phyloP scores from a whole-genome alignment of 2,888 invertebrate genomes.

The Antheraea assamensis region DNA sequence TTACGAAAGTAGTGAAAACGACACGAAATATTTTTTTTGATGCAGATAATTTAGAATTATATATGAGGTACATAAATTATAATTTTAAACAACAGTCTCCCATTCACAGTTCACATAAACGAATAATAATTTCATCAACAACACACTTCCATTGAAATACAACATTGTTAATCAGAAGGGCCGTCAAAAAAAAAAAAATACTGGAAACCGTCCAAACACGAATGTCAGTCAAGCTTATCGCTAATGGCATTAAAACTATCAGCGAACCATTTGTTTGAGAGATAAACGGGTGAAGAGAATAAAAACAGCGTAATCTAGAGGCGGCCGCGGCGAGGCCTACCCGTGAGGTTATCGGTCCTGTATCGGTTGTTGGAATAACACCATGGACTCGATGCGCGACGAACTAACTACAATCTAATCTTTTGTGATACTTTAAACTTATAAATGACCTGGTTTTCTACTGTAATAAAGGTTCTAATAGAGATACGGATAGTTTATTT shows the following conservation, averaged over 20 bases:
- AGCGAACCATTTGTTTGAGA: slow-evolving; percentile 37
- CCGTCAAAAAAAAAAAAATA: slow-evolving; percentile 25
- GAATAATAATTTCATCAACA: slow-evolving; percentile 6
- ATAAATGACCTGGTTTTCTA: not conserved
- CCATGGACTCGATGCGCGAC: slow-evolving; percentile 10
- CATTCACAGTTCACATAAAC: not conserved
- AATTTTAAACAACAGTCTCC: not conserved
- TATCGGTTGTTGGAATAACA: slow-evolving; percentile 25
- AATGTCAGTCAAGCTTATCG: slow-evolving; percentile 47
- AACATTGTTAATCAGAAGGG: slow-evolving; percentile 17
- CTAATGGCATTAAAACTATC: slow-evolving; percentile 49
- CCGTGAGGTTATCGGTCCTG: slow-evolving; percentile 47
- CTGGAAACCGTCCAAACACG: slow-evolving; percentile 35
- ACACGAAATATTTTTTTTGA: not conserved
- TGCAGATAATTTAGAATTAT: not conserved
- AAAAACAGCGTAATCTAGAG: slow-evolving; percentile 54
- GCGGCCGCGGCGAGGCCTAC: slow-evolving; percentile 35
- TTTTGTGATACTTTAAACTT: not conserved
- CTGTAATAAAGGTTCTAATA: not conserved
- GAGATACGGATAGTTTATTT: not conserved
- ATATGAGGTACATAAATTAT: slow-evolving; percentile 2
- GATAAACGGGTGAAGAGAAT: slow-evolving; percentile 42
- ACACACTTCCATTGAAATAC: slow-evolving; percentile 6
- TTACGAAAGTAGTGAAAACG: not conserved
- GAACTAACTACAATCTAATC: not conserved